These are phyloP conservation scores for Pteropus rufus DNA, from an alignment of 2,797 vertebrate species.

Conservation along the genomic window DNA sequence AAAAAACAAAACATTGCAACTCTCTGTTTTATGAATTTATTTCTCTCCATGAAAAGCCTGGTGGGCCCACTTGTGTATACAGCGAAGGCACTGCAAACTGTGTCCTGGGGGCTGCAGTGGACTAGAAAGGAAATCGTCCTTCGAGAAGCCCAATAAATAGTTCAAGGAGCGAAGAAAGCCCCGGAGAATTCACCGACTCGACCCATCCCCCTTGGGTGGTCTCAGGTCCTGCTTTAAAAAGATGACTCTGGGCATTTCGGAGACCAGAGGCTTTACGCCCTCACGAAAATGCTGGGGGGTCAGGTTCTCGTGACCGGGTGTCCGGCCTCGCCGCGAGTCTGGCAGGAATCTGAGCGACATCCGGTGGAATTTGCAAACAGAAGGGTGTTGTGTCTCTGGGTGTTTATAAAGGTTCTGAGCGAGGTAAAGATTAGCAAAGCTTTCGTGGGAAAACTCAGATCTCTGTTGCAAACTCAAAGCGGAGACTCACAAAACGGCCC, in stretches of 20 bases:
- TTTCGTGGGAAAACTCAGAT: neutral
- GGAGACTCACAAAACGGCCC: neutral
- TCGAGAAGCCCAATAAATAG: neutral
- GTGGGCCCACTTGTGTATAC: neutral
- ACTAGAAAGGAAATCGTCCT: neutral
- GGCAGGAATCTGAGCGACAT: neutral
- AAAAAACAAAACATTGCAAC: too few species aligned
- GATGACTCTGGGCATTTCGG: neutral
- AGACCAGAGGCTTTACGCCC: neutral
- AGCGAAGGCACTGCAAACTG: neutral
- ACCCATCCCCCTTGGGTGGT: neutral
- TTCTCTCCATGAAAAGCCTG: neutral
- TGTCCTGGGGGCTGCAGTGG: neutral
- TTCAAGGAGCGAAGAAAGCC: neutral
- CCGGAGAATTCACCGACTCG: neutral
- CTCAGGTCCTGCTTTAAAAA: neutral
- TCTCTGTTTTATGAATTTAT: neutral
- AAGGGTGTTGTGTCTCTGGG: neutral
- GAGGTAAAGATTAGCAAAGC: neutral
- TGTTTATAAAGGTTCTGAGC: neutral
- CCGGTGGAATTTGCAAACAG: neutral
- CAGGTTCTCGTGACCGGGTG: accelerated
- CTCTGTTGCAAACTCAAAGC: neutral
- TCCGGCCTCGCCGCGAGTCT: accelerated
- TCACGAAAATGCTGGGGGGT: too few species aligned